Percentiles rank a stretch among this genome's conserved stretches.
phyloP scores from a whole-genome alignment of 2,113 vertebrate genomes.

The Pygoscelis antarcticus region DNA sequence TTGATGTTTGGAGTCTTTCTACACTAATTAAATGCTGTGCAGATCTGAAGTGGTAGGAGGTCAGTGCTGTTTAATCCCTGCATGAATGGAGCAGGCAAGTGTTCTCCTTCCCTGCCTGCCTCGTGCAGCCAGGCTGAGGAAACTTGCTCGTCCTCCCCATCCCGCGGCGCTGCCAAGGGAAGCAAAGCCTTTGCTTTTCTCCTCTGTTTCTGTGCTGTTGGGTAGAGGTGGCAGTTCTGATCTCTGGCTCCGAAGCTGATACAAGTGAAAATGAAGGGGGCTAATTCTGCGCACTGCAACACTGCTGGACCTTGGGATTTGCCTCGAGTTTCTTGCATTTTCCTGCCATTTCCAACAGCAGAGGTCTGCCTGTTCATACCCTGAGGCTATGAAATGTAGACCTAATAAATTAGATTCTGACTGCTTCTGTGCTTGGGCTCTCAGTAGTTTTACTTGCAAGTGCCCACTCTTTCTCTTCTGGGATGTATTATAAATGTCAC shows the following conservation, averaged over 20 bases:
- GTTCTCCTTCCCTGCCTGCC: not conserved
- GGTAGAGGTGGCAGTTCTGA: not conserved
- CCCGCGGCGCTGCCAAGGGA: fast-evolving
- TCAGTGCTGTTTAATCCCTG: not conserved
- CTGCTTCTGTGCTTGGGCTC: not conserved
- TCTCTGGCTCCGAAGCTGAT: not conserved
- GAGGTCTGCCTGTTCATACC: not conserved
- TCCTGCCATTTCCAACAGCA: not conserved
- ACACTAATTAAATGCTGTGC: not conserved
- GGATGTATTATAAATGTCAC: not conserved
- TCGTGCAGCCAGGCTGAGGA: not conserved
- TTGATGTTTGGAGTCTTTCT: not conserved
- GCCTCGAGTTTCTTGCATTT: not conserved
- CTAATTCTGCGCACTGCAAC: fast-evolving
- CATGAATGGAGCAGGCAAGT: not conserved
- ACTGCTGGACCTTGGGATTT: not conserved
- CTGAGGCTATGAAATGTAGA: not conserved
- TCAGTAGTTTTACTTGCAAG: not conserved
- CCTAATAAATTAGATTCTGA: not conserved
- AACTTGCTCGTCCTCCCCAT: fast-evolving
- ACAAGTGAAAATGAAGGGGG: not conserved
- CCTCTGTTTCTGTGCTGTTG: not conserved
- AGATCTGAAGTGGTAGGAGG: not conserved
- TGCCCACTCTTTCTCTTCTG: not conserved
- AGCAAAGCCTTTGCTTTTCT: not conserved